phyloP scores from a whole-genome alignment of 2,888 invertebrate genomes.

The Brachylomia viminalis region DNA sequence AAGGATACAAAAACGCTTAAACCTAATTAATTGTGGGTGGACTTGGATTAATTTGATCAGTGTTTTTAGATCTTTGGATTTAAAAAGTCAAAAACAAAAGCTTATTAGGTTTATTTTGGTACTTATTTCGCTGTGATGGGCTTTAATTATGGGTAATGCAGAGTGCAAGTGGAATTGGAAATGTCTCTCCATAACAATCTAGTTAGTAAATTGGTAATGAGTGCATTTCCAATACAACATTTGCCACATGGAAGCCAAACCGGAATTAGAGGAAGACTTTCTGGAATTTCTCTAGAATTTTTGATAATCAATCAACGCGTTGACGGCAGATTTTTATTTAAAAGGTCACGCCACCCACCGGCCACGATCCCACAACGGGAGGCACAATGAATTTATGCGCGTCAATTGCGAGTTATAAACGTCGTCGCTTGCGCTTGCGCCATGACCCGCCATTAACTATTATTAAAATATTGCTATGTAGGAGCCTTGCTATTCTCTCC shows the following conservation, averaged over 20 bases:
- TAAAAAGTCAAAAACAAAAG: slow-evolving; percentile 16
- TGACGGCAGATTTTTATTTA: slow-evolving; percentile 75
- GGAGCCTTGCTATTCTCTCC: slow-evolving; percentile 87
- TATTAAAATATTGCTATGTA: slow-evolving; percentile 90
- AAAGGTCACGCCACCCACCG: slow-evolving; percentile 75
- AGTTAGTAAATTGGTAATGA: neutral
- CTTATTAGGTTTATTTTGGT: neutral
- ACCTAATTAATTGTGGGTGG: slow-evolving; percentile 56
- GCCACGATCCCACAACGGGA: slow-evolving; percentile 75
- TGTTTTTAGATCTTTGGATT: slow-evolving; percentile 34
- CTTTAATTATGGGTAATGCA: neutral
- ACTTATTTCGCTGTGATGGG: neutral
- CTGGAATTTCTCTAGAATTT: slow-evolving; percentile 45
- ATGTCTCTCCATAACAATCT: neutral
- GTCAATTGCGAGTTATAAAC: slow-evolving; percentile 88
- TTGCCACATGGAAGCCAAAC: neutral
- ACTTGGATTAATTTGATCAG: slow-evolving; percentile 53
- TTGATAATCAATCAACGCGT: slow-evolving; percentile 71
- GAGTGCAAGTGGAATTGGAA: neutral
- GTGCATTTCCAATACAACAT: neutral
- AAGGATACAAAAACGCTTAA: slow-evolving; percentile 53
- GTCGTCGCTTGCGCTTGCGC: slow-evolving; percentile 85
- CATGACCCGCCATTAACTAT: slow-evolving; percentile 89
- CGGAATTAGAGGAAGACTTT: neutral
- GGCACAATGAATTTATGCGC: slow-evolving; percentile 86